Evolutionary conservation across 2,888 invertebrate species (phyloP).

Genomic region (Sisyra nigra): DNA sequence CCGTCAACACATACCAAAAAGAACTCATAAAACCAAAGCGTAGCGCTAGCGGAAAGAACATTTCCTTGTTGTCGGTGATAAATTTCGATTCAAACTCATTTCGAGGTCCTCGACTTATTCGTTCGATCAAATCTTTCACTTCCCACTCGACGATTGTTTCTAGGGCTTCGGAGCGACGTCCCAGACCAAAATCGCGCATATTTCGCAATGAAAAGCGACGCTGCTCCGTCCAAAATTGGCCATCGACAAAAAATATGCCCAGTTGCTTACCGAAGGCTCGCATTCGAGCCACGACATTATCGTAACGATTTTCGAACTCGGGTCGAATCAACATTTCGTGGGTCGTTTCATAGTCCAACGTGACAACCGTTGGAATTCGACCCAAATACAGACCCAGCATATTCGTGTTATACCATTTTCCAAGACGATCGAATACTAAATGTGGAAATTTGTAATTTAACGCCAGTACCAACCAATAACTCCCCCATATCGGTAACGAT

Average conservation of each 20-base stretch:
- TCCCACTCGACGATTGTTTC: slow-evolving; percentile 33
- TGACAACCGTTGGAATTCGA: slow-evolving; percentile 28
- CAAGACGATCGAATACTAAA: slow-evolving; percentile 31
- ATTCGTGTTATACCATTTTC: slow-evolving; percentile 39
- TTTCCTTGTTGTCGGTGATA: slow-evolving; percentile 7
- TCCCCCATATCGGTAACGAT: slow-evolving; percentile 42
- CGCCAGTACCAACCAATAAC: slow-evolving; percentile 38
- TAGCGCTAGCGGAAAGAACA: slow-evolving; percentile 35
- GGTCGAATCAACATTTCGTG: slow-evolving; percentile 38
- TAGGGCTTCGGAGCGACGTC: slow-evolving; percentile 36
- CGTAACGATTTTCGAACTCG: slow-evolving; percentile 45
- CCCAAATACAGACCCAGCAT: slow-evolving; percentile 42
- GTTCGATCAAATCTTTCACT: slow-evolving; percentile 27
- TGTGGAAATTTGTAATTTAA: slow-evolving; percentile 35
- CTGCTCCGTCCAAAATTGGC: slow-evolving; percentile 45
- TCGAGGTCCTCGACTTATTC: slow-evolving; percentile 30
- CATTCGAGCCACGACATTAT: slow-evolving; percentile 29
- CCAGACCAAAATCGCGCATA: slow-evolving; percentile 52
- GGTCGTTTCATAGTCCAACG: slow-evolving; percentile 35
- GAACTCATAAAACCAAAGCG: slow-evolving; percentile 37
- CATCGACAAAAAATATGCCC: slow-evolving; percentile 54
- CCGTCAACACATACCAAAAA: slow-evolving; percentile 35
- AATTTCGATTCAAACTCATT: slow-evolving; percentile 26
- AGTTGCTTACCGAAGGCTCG: slow-evolving; percentile 29
- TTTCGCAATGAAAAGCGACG: slow-evolving; percentile 46